Percentiles rank a stretch among this genome's conserved stretches.
phyloP scores from a whole-genome alignment of 2,888 invertebrate species.

The Octonoba sinensis region DNA sequence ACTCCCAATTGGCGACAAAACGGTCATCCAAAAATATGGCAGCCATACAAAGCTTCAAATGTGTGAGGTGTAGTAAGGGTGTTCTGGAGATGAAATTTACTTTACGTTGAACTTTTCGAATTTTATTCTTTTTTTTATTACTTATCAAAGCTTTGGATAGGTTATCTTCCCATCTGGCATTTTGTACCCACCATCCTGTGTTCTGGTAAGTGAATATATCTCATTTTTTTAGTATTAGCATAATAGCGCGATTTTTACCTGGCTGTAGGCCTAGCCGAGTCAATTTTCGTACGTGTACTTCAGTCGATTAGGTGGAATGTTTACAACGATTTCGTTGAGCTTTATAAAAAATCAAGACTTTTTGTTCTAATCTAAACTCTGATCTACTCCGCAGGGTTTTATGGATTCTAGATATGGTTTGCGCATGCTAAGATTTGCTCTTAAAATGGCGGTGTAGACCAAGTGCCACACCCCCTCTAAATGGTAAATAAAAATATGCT shows the following conservation, averaged over 20 bases:
- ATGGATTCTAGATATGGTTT: too few relatives aligned
- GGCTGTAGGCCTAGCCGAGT: conserved; percentile 56
- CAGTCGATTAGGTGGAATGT: conserved; percentile 27
- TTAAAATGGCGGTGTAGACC: conserved; percentile 33
- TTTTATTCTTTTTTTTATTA: conserved; percentile 33
- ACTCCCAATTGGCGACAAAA: conserved; percentile 29
- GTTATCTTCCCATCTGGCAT: conserved; percentile 4
- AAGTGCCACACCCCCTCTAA: conserved; percentile 55
- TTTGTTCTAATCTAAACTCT: too few relatives aligned
- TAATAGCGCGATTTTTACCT: conserved; percentile 44
- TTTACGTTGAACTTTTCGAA: conserved; percentile 31
- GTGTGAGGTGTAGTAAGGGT: conserved; percentile 40
- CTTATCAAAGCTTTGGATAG: conserved; percentile 29
- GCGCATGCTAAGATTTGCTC: conserved; percentile 1
- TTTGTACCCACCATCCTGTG: conserved; percentile 4
- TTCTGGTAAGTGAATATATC: conserved; percentile 27
- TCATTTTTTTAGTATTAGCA: not conserved
- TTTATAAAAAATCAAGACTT: not conserved
- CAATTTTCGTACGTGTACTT: conserved; percentile 61
- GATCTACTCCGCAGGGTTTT: too few relatives aligned
- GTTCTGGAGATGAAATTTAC: conserved; percentile 35
- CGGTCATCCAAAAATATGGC: conserved; percentile 17
- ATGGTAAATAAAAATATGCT: not conserved
- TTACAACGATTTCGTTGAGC: not conserved
- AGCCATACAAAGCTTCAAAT: conserved; percentile 51